A percentile compares a stretch with the other conserved stretches of the same genome.
Evolutionary conservation across 1,140 invertebrate genomes (phyloP).

Genomic region (Mercenaria mercenaria): DNA sequence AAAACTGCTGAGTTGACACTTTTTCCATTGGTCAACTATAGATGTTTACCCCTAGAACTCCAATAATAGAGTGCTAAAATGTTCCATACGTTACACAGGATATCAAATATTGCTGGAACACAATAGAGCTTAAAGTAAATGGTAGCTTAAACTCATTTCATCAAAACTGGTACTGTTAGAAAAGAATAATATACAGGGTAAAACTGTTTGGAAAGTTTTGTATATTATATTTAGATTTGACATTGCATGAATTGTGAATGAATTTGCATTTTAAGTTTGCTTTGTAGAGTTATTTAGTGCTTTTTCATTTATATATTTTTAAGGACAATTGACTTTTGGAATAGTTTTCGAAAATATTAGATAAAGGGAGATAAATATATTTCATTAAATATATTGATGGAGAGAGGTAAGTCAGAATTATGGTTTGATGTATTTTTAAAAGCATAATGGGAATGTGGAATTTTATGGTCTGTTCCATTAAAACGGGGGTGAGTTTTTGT

Average conservation of each 20-base stretch:
- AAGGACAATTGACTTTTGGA: background rate
- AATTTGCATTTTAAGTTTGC: slow-evolving; percentile 9
- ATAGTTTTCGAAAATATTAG: background rate
- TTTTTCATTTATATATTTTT: background rate
- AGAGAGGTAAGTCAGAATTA: too few species aligned
- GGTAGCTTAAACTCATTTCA: background rate
- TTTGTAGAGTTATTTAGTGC: slow-evolving; percentile 7
- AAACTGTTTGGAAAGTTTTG: background rate
- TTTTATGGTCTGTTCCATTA: too few species aligned
- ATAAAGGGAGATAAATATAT: slow-evolving; percentile 7
- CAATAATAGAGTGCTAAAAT: slow-evolving; percentile 18
- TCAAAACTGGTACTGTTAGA: background rate
- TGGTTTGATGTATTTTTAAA: too few species aligned
- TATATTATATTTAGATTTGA: background rate
- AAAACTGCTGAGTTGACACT: too few species aligned
- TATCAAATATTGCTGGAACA: background rate
- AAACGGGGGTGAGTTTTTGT: too few species aligned
- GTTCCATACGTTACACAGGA: background rate
- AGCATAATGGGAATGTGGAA: too few species aligned
- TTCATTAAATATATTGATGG: too few species aligned
- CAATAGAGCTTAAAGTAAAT: background rate
- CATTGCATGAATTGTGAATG: background rate
- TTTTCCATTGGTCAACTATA: too few species aligned
- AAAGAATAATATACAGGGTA: background rate
- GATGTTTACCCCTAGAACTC: background rate